Conservation (phyloP, 2,113 vertebrate species). For the Dunckerocampus dactyliophorus region DNA sequence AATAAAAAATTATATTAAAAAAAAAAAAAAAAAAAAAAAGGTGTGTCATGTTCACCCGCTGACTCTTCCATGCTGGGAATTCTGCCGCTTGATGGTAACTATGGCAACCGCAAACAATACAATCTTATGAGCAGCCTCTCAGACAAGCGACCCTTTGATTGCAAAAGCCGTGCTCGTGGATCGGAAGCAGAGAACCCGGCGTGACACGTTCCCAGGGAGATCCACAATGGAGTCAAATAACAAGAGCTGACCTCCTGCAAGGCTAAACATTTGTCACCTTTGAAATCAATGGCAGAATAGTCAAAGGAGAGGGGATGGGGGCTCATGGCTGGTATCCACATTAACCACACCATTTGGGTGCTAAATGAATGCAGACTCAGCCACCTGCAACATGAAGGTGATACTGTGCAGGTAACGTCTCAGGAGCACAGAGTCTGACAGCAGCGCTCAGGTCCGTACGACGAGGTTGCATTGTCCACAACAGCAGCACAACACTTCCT, state of each 20-base stretch:
- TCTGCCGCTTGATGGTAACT: not conserved
- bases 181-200: not conserved
- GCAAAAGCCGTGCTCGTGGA: slow-evolving; percentile 1
- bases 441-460: too few species aligned
- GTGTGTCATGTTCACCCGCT: too few species aligned
- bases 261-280: not conserved
- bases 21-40: too few species aligned
- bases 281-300: not conserved
- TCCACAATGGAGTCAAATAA: not conserved
- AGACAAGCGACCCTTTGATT: not conserved
- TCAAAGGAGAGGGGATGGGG: too few species aligned
- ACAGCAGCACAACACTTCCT: too few species aligned
- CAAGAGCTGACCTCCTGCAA: not conserved
- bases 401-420: too few species aligned
- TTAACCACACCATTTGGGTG: too few species aligned
- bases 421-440: too few species aligned
- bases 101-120: slow-evolving; percentile 7
- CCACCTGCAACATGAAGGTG: too few species aligned
- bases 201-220: not conserved
- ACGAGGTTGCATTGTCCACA: too few species aligned
- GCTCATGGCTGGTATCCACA: not conserved
- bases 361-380: too few species aligned
- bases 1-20: too few species aligned
- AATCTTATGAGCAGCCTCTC: not conserved
- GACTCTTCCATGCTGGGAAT: not conserved